phyloP scores from a whole-genome alignment of 2,888 invertebrate genomes.

The Halocaridina rubra region DNA sequence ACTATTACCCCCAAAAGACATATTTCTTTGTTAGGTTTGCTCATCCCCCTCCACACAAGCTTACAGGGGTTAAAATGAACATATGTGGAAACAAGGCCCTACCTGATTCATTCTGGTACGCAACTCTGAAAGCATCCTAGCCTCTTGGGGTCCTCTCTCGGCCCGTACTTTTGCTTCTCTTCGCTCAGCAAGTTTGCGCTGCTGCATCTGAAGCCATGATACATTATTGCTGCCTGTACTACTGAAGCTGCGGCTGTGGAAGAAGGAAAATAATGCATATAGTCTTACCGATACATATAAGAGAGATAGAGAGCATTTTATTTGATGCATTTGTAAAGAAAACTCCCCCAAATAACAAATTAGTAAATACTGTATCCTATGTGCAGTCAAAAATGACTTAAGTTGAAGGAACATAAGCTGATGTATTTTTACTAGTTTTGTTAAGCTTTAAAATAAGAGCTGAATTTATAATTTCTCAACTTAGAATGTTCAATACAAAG shows the following conservation, averaged over 20 bases:
- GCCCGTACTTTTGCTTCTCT: conserved; percentile 80
- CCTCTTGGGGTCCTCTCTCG: conserved; percentile 79
- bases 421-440: too few relatives aligned
- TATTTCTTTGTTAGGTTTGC: too few relatives aligned
- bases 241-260: conserved; percentile 60
- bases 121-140: conserved; percentile 74
- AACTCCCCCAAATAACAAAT: not conserved
- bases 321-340: not conserved
- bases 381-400: too few relatives aligned
- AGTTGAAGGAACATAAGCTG: too few relatives aligned
- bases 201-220: conserved; percentile 86
- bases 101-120: conserved; percentile 66
- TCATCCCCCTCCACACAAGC: too few relatives aligned
- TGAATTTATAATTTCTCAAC: too few relatives aligned
- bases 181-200: conserved; percentile 82
- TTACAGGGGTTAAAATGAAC: too few relatives aligned
- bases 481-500: too few relatives aligned
- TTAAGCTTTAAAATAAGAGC: too few relatives aligned
- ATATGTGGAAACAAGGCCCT: too few relatives aligned
- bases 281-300: too few relatives aligned
- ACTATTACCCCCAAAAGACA: too few relatives aligned
- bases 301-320: not conserved
- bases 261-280: not conserved
- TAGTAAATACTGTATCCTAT: not conserved
- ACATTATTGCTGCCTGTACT: conserved; percentile 70